These are phyloP conservation scores for Zygothrica quintamaculata DNA, from an alignment of 2,888 invertebrate species.

Conservation along the genomic window DNA sequence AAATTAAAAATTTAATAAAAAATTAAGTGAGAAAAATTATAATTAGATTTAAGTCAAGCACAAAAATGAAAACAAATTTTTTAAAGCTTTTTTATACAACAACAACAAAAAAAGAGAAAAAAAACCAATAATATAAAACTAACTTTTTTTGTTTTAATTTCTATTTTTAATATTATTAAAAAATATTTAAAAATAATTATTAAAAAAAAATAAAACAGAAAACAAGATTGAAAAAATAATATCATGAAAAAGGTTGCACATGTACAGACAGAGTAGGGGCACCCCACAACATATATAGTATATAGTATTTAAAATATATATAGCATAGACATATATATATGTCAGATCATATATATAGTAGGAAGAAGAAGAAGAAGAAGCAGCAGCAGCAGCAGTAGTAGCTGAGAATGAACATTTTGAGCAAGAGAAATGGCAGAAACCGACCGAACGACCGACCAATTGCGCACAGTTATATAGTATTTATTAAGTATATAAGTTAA, in stretches of 20 bases:
- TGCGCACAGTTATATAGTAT: conserved; percentile 54
- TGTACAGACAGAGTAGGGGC: too few relatives aligned
- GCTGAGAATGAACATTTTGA: conserved; percentile 15
- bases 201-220: too few relatives aligned
- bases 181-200: conserved; percentile 5
- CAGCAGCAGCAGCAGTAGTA: background rate
- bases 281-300: too few relatives aligned
- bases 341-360: conserved; percentile 6
- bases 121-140: too few relatives aligned
- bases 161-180: conserved; percentile 15
- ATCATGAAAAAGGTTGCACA: too few relatives aligned
- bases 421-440: conserved; percentile 62
- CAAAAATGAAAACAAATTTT: conserved; percentile 34
- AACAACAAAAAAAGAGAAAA: too few relatives aligned
- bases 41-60: conserved; percentile 32
- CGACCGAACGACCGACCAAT: conserved; percentile 82
- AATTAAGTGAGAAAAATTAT: too few relatives aligned
- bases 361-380: conserved; percentile 1
- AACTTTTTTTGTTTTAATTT: too few relatives aligned
- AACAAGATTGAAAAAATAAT: too few relatives aligned
- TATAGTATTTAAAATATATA: conserved; percentile 39
- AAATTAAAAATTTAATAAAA: conserved; percentile 50
- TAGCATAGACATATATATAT: conserved; percentile 19
- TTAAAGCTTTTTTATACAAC: conserved; percentile 38
- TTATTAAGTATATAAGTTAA: conserved; percentile 15